These are phyloP conservation scores for Thumatha senex DNA, from an alignment of 2,888 invertebrate genomes.

Conservation along the genomic window DNA sequence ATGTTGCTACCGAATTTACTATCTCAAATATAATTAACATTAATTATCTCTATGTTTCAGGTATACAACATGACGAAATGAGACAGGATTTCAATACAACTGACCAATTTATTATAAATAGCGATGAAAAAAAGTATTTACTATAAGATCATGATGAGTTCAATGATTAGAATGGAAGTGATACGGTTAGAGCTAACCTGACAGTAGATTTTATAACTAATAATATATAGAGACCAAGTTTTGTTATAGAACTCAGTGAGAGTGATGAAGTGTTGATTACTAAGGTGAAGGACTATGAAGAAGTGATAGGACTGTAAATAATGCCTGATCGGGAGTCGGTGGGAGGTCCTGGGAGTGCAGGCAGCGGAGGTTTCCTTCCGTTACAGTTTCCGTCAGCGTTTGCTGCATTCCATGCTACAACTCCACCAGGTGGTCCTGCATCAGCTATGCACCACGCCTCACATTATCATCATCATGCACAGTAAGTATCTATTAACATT, in stretches of 20 bases:
- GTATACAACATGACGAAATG: conserved; percentile 45
- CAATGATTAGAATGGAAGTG: conserved; percentile 55
- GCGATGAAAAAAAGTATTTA: conserved; percentile 44
- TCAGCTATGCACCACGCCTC: conserved; percentile 84
- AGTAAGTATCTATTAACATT: conserved; percentile 59
- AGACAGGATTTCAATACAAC: conserved; percentile 26
- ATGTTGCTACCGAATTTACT: conserved; percentile 51
- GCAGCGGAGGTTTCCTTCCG: conserved; percentile 82
- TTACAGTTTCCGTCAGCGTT: conserved; percentile 83
- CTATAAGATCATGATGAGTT: conserved; percentile 51
- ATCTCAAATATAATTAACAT: conserved; percentile 43
- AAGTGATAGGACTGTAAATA: conserved; percentile 64
- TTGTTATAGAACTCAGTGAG: conserved; percentile 32
- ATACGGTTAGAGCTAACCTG: conserved; percentile 73
- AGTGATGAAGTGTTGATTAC: conserved; percentile 40
- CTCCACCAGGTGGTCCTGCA: conserved; percentile 83
- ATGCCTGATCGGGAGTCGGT: conserved; percentile 83
- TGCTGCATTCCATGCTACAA: conserved; percentile 85
- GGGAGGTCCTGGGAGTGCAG: conserved; percentile 81
- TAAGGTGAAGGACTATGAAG: conserved; percentile 52
- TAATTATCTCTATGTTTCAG: conserved; percentile 68
- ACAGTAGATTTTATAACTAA: conserved; percentile 36
- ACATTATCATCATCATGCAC: conserved; percentile 79
- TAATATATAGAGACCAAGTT: conserved; percentile 21
- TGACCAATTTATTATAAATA: conserved; percentile 26